A percentile compares a stretch with the other conserved stretches of the same genome.
Conservation (phyloP, 2,113 vertebrate species). For the Numenius arquata region DNA sequence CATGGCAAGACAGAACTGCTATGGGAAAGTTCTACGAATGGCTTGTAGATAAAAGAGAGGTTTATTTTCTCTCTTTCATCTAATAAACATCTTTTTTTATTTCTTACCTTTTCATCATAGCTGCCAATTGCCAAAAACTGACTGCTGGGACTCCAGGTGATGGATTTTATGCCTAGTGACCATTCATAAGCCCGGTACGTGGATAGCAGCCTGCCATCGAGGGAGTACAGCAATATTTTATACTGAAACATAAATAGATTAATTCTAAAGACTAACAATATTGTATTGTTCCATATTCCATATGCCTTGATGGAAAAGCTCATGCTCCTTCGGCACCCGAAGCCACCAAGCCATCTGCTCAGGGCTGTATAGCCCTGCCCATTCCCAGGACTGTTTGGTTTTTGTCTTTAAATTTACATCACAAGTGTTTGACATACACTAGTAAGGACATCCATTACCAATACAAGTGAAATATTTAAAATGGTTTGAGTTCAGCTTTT, state of each 20-base stretch:
- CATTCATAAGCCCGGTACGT: slow-evolving; percentile 88
- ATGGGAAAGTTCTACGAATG: not conserved
- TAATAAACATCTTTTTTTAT: too few species aligned
- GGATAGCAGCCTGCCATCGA: slow-evolving; percentile 90
- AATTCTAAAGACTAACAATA: not conserved
- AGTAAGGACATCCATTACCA: not conserved
- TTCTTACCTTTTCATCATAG: slow-evolving; percentile 91
- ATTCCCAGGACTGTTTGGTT: not conserved
- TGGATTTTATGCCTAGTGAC: slow-evolving; percentile 89
- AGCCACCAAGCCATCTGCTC: not conserved
- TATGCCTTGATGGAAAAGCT: not conserved
- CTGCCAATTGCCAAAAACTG: slow-evolving; percentile 95
- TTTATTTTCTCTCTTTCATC: too few species aligned
- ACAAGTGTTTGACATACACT: not conserved
- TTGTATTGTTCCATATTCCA: not conserved
- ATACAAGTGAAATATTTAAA: not conserved
- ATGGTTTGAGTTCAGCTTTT: not conserved
- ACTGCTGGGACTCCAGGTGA: slow-evolving; percentile 94
- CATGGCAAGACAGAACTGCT: not conserved
- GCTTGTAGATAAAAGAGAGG: not conserved
- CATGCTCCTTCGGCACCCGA: not conserved
- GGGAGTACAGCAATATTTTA: slow-evolving; percentile 90
- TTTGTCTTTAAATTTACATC: not conserved
- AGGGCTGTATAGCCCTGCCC: not conserved
- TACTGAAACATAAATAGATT: slow-evolving; percentile 76